These are phyloP conservation scores for Xestoiulus laeticollis DNA, from an alignment of 2,888 invertebrate species.

Conservation along the genomic window DNA sequence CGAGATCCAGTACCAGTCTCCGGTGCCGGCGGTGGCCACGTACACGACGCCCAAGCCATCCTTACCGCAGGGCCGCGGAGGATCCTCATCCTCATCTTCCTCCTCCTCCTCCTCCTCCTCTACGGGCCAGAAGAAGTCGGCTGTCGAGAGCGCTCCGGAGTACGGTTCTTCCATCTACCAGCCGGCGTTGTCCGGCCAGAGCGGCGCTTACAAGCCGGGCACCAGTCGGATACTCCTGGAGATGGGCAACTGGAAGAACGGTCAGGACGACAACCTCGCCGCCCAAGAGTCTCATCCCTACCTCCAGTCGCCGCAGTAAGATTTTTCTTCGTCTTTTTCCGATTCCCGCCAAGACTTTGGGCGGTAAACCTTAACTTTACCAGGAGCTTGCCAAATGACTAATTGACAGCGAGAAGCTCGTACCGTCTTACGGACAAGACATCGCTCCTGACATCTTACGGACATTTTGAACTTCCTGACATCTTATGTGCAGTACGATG, in stretches of 20 bases:
- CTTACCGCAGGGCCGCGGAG: neutral
- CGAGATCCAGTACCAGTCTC: conserved; percentile 45
- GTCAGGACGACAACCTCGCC: neutral
- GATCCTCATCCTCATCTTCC: too few species aligned
- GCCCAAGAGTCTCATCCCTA: neutral
- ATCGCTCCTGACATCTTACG: neutral
- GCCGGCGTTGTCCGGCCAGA: neutral
- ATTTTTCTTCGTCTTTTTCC: too few species aligned
- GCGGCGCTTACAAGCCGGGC: conserved; percentile 49
- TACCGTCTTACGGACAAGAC: too few species aligned
- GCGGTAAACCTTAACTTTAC: neutral
- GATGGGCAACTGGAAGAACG: conserved; percentile 48
- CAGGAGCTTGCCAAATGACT: neutral
- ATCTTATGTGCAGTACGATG: too few species aligned
- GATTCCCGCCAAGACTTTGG: too few species aligned
- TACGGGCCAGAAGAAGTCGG: neutral
- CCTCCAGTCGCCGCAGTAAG: neutral
- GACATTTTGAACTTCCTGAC: neutral
- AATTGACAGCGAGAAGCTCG: too few species aligned
- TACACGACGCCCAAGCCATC: neutral
- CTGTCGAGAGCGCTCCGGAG: neutral
- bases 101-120: neutral
- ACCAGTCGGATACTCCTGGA: conserved; percentile 49
- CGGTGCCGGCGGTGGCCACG: neutral
- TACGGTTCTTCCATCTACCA: conserved; percentile 2